Percentiles rank a stretch among this genome's conserved stretches.
phyloP scores from a whole-genome alignment of 2,888 invertebrate species.

The Ecdyonurus torrentis region DNA sequence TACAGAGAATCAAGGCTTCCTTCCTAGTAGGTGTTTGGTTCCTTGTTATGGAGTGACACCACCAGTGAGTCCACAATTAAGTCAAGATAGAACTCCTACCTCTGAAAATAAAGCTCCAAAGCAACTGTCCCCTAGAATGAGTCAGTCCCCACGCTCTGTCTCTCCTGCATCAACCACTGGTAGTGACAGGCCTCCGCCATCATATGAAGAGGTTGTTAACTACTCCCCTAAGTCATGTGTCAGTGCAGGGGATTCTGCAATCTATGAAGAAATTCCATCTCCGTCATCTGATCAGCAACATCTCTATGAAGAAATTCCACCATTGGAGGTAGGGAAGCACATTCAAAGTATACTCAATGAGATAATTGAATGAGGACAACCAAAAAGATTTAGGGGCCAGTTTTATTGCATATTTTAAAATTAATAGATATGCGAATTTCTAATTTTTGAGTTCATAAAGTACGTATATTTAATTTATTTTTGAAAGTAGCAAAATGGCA shows the following conservation, averaged over 20 bases:
- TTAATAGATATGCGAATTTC: too few species aligned
- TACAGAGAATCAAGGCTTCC: constrained; percentile 11
- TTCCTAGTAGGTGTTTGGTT: constrained; percentile 9
- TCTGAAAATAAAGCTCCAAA: not conserved
- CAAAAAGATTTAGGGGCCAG: too few species aligned
- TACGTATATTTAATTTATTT: too few species aligned
- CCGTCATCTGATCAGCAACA: constrained; percentile 4
- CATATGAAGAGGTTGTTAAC: constrained; percentile 13
- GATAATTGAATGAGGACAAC: too few species aligned
- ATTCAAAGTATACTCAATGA: too few species aligned
- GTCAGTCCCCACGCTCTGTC: not conserved
- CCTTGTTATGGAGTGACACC: not conserved
- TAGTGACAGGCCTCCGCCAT: constrained; percentile 12
- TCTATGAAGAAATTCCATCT: not conserved
- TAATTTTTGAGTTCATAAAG: too few species aligned
- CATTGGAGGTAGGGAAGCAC: constrained; percentile 2
- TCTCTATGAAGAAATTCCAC: constrained; percentile 11
- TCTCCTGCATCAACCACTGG: not conserved
- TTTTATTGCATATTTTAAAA: too few species aligned
- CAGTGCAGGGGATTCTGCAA: not conserved
- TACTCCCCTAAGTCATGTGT: not conserved
- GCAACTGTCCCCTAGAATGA: not conserved
- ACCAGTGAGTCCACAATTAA: not conserved
- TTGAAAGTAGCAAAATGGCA: too few species aligned
- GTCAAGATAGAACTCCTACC: not conserved